Base-by-base conservation (phyloP, 2,797 vertebrate genomes). In the Enteromius radiatus region DNA sequence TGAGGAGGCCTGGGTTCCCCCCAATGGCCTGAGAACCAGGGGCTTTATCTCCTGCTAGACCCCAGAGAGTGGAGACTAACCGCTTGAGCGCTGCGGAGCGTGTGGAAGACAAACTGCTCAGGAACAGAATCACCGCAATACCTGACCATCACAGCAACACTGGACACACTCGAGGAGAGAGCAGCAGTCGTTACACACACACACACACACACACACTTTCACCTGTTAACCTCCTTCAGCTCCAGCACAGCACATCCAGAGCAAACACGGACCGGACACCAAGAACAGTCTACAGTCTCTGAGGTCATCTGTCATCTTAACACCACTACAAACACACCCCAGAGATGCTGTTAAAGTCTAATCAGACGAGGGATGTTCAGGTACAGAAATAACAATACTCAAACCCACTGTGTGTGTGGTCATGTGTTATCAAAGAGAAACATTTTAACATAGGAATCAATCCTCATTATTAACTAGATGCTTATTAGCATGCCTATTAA, bases 1-100 rank as follows among this genome's bases (percentile, higher is more conserved):
- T 75, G 17, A 56, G 78, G 52, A 38, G 36, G 78, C 36, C 54
- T 19, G 28, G 69, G 65, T 73, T 74, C 77, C 70, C 76, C 78
- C 76, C 49, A 28, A 69, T 41, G 49, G 49, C 49, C 14, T 47
- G 45, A 47, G 45, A 47, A 47, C 45, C 45, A 47, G 45, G 45
- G 45, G 45, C 15, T 49, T 19, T 49, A 17, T 12, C 17, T 76
- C 65, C 54, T 80, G 19, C n/a, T 64, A 21, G 6, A 54, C 8
- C 8, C 52, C 21, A n/a, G 21, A 54, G 52, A 54, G 74, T 28
- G 8, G 23, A 70, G 41, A 45, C 38, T 9, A 69, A 69, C 41
- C 7, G 3, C 67, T 45, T 69, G 14, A 69, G 12, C 6, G 2
- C 68, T 19, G 49, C 19, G 9, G 19, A 52, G 19, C 49, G 7